Evolutionary conservation across 2,113 vertebrate genomes (phyloP).

Genomic region (Antechinus flavipes): DNA sequence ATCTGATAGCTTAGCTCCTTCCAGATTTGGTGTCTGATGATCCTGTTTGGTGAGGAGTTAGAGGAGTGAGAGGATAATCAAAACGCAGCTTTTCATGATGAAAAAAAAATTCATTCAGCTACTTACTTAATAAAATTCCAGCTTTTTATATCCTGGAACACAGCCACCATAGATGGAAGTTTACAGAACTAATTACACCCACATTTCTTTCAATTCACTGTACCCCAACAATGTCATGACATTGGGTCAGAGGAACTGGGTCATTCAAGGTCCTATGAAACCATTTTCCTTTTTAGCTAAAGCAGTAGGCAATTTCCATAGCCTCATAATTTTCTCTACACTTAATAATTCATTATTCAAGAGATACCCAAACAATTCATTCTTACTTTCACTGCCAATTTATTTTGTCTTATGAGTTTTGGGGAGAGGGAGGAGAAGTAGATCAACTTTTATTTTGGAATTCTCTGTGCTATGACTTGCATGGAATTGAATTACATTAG

Average conservation of each 20-base stretch:
- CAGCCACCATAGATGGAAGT: not conserved
- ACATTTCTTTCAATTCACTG: not conserved
- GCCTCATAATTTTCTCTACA: not conserved
- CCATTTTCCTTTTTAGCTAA: not conserved
- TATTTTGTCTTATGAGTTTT: not conserved
- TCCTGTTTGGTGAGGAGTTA: not conserved
- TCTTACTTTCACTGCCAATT: not conserved
- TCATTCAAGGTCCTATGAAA: slow-evolving; percentile 3
- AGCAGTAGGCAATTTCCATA: not conserved
- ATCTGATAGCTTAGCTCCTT: no score
- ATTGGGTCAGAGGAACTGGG: not conserved
- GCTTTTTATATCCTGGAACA: no score
- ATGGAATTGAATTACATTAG: not conserved
- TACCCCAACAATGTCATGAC: not conserved
- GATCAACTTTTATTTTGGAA: slow-evolving; percentile 2
- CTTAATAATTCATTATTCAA: not conserved
- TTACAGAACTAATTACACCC: not conserved
- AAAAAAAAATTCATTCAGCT: no score
- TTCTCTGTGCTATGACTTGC: not conserved
- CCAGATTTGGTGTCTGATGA: no score
- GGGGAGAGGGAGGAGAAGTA: not conserved
- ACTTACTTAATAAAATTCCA: no score
- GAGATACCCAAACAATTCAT: not conserved
- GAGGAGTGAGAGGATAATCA: slow-evolving; percentile 4
- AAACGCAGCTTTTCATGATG: no score